Base-by-base conservation (phyloP, 2,797 vertebrate genomes). In the Eurystomus glaucurus region DNA sequence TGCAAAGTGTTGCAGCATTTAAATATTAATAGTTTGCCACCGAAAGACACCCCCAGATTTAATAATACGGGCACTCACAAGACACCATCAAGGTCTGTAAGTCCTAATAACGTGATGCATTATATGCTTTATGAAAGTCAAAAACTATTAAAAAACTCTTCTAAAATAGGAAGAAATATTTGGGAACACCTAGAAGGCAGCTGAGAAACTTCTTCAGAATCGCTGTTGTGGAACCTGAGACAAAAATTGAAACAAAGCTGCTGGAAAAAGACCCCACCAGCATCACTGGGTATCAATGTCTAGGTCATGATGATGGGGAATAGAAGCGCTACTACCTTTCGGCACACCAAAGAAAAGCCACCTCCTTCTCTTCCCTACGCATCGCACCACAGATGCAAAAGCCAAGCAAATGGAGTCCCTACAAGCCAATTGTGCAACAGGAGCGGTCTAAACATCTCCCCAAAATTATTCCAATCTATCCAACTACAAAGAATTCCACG, bases 1-100 rank as follows among this genome's bases (percentile, higher is more conserved):
- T 96, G 95, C 95, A 93, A 91, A 85, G 88, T 95, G 83, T 92
- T 91, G 86, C 90, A 51, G 50, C 61, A 95, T 94, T 96, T 96
- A 65, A 96, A 97, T 91, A 89, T 89, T 96, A 96, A 96, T 95
- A 85, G 77, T 79, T 94, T 55, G 69, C 31, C 76, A 94, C 75
- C 2, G 0, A 79, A 72, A 88, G 60, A 75, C 92, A 86, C 57
- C 83, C 45, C 50, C 35, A 28, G 57, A 51, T 95, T 95, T 96
- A 96, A 96, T 95, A 71, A 96, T 2, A 82, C 0, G 11, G 52
- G 69, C 80, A 41, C 13, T 78, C 70, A 28, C n/a, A 20, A 70
- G 54, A 18, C 45, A 46, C 61, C 57, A 33, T 48, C n/a, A 72
- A 69, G 66, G 52, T 26, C 37, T 54, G 57, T 9, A 31, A 75